A percentile compares a stretch with the other conserved stretches of the same genome.
phyloP scores from a whole-genome alignment of 2,888 invertebrate genomes.

The Diadegma fenestrale region DNA sequence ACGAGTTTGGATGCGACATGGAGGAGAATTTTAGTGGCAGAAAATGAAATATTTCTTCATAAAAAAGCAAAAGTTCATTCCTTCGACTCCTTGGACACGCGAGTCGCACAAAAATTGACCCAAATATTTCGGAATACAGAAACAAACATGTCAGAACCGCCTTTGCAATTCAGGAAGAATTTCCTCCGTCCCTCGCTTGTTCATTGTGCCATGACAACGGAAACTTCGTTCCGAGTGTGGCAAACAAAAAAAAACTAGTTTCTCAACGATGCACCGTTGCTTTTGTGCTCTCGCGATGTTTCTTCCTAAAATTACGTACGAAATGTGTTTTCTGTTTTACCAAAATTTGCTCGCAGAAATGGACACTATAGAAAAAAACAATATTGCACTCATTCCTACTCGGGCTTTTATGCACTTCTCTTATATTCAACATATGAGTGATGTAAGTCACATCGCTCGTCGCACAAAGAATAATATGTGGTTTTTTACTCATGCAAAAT shows the following conservation, averaged over 20 bases:
- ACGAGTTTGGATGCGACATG: too few relatives aligned
- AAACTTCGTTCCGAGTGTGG: background rate
- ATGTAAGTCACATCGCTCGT: background rate
- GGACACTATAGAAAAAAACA: background rate
- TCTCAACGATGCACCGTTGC: background rate
- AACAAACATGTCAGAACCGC: background rate
- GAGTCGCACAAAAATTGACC: background rate
- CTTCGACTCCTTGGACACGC: background rate
- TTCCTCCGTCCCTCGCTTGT: background rate
- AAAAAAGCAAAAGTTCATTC: background rate
- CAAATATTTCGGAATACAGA: background rate
- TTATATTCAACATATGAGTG: background rate
- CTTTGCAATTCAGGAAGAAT: background rate
- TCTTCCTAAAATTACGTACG: background rate
- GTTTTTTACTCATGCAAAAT: background rate
- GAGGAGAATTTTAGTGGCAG: background rate
- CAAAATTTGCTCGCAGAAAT: background rate
- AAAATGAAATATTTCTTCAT: background rate
- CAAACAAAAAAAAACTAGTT: background rate
- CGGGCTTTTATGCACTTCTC: background rate
- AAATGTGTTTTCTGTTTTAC: background rate
- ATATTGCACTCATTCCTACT: background rate
- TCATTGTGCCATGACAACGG: background rate
- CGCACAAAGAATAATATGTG: constrained; percentile 4
- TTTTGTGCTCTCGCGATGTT: background rate